A percentile compares a stretch with the other conserved stretches of the same genome.
These are phyloP conservation scores for Diadema setosum DNA, from an alignment of 35 echinoderm and acorn worm species.

Conservation along the genomic window DNA sequence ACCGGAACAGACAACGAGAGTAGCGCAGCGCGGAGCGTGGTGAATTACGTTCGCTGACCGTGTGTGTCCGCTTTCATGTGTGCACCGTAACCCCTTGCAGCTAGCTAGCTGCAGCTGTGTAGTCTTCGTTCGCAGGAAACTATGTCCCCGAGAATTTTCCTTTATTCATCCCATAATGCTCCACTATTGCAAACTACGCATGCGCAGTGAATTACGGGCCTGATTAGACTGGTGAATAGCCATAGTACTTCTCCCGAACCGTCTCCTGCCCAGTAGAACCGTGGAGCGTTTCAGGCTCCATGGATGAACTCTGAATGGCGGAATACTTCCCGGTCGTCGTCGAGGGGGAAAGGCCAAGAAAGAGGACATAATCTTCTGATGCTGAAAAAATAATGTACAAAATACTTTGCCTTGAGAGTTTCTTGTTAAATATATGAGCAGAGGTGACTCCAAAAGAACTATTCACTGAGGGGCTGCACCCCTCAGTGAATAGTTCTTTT, in stretches of 20 bases:
- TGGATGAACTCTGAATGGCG: background rate
- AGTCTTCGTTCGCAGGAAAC: background rate
- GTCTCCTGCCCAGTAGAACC: background rate
- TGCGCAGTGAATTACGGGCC: background rate
- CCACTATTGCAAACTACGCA: background rate
- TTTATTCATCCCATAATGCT: conserved; percentile 14
- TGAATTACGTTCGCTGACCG: background rate
- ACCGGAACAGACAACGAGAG: background rate
- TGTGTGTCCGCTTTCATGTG: background rate
- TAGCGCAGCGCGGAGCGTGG: background rate
- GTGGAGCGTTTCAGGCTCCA: background rate
- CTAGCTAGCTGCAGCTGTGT: background rate
- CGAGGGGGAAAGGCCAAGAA: too few species aligned
- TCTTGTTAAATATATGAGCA: background rate
- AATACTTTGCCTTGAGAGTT: background rate
- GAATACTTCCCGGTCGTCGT: too few species aligned
- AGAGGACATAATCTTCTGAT: too few species aligned
- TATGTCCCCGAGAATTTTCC: background rate
- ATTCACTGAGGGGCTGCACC: too few species aligned
- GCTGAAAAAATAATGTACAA: background rate
- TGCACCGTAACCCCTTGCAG: background rate
- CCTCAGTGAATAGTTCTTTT: too few species aligned
- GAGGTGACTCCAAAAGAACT: too few species aligned
- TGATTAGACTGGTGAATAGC: background rate
- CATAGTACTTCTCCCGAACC: background rate